Conservation (phyloP, 2,797 vertebrate species). For the Lepilemur ruficaudatus region DNA sequence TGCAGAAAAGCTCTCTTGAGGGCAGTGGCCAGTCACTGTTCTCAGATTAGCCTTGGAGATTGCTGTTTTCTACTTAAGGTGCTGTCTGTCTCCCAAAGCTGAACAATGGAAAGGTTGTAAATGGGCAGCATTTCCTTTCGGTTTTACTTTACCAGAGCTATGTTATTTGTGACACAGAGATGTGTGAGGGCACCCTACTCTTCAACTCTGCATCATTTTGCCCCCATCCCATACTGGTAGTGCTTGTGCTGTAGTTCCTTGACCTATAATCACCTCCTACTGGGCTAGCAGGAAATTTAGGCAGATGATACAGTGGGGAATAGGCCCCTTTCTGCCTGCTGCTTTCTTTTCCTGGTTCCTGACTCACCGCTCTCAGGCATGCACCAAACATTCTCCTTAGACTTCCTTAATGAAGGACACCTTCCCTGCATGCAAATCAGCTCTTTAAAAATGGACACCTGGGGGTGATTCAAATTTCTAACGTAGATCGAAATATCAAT, state of each 20-base stretch:
- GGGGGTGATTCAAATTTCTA: background rate
- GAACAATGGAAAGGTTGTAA: background rate
- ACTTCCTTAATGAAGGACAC: background rate
- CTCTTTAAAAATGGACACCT: background rate
- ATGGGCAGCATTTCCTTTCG: background rate
- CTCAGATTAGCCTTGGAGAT: background rate
- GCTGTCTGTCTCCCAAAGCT: background rate
- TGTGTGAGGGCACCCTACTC: accelerated
- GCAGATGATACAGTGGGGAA: background rate
- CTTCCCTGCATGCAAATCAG: background rate
- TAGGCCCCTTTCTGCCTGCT: background rate
- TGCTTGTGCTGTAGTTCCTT: background rate
- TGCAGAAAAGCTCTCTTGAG: background rate
- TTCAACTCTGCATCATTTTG: background rate
- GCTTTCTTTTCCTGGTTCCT: background rate
- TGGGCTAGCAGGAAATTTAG: background rate
- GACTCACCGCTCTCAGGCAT: background rate
- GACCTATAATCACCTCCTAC: background rate
- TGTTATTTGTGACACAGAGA: background rate
- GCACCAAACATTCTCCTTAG: background rate
- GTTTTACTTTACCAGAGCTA: background rate
- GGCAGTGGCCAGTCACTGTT: background rate
- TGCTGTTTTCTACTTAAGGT: background rate
- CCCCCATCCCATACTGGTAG: background rate
- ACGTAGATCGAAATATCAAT: background rate